These are phyloP conservation scores for Schmidtea mediterranea DNA, from an alignment of 1,140 invertebrate genomes.

Conservation along the genomic window DNA sequence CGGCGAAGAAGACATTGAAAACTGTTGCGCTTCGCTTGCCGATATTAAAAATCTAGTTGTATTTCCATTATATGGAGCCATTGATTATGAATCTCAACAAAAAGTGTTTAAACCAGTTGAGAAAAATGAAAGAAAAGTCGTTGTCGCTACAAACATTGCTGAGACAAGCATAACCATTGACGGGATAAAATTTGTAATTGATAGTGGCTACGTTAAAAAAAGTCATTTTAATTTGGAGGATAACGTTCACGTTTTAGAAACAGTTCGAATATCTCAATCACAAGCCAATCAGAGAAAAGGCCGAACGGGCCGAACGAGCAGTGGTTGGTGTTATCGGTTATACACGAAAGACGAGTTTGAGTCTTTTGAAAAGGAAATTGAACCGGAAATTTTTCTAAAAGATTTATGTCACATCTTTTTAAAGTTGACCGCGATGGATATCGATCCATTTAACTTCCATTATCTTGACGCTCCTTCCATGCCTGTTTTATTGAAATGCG, in stretches of 20 bases:
- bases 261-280: slow-evolving; percentile 85
- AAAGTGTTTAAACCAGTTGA: neutral
- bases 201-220: neutral
- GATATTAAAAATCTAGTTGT: slow-evolving; percentile 10
- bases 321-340: neutral
- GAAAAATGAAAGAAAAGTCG: neutral
- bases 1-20: slow-evolving; percentile 89
- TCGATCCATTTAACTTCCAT: too few relatives aligned
- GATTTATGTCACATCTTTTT: too few relatives aligned
- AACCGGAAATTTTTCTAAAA: slow-evolving; percentile 14
- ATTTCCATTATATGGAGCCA: neutral
- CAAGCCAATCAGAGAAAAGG: slow-evolving; percentile 88
- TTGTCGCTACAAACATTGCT: slow-evolving; percentile 1
- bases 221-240: too few relatives aligned
- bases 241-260: slow-evolving; percentile 47
- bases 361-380: slow-evolving; percentile 56
- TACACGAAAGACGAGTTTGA: slow-evolving; percentile 1
- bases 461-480: too few relatives aligned
- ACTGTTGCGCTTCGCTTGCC: neutral
- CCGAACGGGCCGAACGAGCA: slow-evolving; percentile 39
- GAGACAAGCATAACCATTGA: neutral
- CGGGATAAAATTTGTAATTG: neutral
- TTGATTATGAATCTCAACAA: neutral
- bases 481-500: too few relatives aligned
- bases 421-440: too few relatives aligned